Percentiles rank a stretch among this genome's conserved stretches.
These are phyloP conservation scores for Platyscapa corneri DNA, from an alignment of 1,140 invertebrate species.

Conservation along the genomic window DNA sequence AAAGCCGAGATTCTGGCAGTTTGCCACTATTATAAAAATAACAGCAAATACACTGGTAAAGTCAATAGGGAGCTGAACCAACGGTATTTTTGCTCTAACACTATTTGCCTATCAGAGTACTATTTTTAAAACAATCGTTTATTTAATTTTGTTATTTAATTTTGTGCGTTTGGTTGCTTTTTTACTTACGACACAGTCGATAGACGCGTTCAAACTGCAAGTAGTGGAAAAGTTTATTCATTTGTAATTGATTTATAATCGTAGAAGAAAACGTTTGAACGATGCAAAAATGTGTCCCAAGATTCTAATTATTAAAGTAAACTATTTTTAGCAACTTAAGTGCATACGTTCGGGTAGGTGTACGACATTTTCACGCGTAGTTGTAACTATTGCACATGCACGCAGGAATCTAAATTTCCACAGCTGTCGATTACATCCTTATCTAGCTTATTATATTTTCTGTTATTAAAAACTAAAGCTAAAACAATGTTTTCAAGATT, in stretches of 20 bases:
- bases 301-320: not conserved
- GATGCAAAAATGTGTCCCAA: no score
- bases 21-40: slow-evolving; percentile 10
- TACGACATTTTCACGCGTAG: not conserved
- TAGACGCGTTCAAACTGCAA: no score
- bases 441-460: no score
- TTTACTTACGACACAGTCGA: not conserved
- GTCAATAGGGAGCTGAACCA: not conserved
- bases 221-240: no score
- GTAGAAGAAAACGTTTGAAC: no score
- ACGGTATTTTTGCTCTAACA: not conserved
- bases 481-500: no score
- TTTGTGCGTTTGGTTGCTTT: not conserved
- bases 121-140: not conserved
- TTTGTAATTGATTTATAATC: no score
- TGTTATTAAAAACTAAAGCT: no score
- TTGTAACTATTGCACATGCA: no score
- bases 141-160: not conserved
- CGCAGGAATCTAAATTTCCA: not conserved
- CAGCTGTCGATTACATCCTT: not conserved
- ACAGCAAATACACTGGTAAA: not conserved
- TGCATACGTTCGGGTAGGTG: not conserved
- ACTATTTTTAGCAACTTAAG: not conserved
- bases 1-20: not conserved
- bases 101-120: not conserved